These are phyloP conservation scores for Actinia tenebrosa DNA, from an alignment of 64 coral and sea anemone genomes.

Conservation along the genomic window DNA sequence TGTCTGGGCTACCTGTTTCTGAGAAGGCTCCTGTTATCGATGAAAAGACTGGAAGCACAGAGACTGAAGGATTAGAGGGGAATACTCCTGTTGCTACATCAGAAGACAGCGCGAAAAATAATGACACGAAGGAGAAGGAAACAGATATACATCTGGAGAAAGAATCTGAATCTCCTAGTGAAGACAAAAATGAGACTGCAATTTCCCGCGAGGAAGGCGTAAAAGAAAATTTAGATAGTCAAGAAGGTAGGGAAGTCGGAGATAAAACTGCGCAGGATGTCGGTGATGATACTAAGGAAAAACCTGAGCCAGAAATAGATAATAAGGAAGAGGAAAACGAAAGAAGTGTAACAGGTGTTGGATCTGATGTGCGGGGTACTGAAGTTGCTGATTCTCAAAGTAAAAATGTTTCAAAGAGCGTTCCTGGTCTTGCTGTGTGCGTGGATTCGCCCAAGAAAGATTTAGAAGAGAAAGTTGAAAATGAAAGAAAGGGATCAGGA, in stretches of 20 bases:
- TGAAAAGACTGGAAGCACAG: not conserved
- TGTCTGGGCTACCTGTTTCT: not conserved
- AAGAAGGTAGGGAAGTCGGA: not conserved
- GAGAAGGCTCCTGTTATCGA: not conserved
- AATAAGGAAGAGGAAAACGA: not conserved
- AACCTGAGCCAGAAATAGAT: not conserved
- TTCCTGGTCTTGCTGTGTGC: conserved; percentile 8
- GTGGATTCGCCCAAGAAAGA: not conserved
- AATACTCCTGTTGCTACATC: not conserved
- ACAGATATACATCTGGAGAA: not conserved
- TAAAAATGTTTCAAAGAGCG: not conserved
- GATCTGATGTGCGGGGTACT: conserved; percentile 40
- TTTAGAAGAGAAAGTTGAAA: not conserved
- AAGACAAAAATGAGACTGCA: not conserved
- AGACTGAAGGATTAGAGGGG: not conserved
- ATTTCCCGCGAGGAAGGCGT: not conserved
- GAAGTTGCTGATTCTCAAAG: conserved; percentile 27
- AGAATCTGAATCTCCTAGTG: not conserved
- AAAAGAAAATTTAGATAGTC: not conserved
- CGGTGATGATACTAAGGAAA: not conserved
- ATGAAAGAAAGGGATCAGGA: not conserved
- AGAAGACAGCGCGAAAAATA: not conserved
- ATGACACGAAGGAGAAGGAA: not conserved
- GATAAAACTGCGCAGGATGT: not conserved
- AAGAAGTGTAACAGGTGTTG: conserved; percentile 53